These are phyloP conservation scores for Lasioglossum baleicum DNA, from an alignment of 1,140 invertebrate species.

Conservation along the genomic window DNA sequence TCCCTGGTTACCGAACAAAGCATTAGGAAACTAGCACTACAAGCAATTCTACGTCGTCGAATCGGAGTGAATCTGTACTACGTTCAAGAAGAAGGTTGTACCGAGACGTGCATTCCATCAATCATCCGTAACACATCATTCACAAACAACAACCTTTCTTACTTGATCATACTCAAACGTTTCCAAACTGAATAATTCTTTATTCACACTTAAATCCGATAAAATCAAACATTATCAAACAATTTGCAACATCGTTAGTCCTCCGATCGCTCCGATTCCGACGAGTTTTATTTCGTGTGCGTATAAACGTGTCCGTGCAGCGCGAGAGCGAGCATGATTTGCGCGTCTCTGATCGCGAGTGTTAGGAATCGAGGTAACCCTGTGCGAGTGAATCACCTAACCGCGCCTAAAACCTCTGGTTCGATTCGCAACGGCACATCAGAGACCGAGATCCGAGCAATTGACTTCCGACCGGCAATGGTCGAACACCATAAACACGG, in stretches of 20 bases:
- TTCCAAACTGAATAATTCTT: no score
- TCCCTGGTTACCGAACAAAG: conserved; percentile 71
- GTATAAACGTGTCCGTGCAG: conserved; percentile 54
- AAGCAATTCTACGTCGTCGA: conserved; percentile 42
- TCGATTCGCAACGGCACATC: conserved; percentile 27
- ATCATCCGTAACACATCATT: background rate
- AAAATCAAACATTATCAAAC: no score
- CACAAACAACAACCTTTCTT: no score
- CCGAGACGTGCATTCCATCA: background rate
- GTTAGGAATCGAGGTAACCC: conserved; percentile 14
- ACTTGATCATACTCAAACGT: no score
- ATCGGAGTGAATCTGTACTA: conserved; percentile 63
- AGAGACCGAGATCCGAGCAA: conserved; percentile 1
- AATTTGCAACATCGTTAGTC: no score
- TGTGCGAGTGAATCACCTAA: conserved; percentile 39
- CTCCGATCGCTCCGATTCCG: conserved; percentile 66
- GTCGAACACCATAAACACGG: no score
- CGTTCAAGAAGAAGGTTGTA: background rate
- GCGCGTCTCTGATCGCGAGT: conserved; percentile 13
- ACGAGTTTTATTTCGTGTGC: conserved; percentile 18
- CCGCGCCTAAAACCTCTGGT: conserved; percentile 42
- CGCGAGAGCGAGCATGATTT: conserved; percentile 62
- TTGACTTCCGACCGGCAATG: background rate
- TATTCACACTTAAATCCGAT: no score
- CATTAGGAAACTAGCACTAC: conserved; percentile 28